These are phyloP conservation scores for Pterocles orientalis DNA, from an alignment of 2,113 vertebrate species.

Conservation along the genomic window DNA sequence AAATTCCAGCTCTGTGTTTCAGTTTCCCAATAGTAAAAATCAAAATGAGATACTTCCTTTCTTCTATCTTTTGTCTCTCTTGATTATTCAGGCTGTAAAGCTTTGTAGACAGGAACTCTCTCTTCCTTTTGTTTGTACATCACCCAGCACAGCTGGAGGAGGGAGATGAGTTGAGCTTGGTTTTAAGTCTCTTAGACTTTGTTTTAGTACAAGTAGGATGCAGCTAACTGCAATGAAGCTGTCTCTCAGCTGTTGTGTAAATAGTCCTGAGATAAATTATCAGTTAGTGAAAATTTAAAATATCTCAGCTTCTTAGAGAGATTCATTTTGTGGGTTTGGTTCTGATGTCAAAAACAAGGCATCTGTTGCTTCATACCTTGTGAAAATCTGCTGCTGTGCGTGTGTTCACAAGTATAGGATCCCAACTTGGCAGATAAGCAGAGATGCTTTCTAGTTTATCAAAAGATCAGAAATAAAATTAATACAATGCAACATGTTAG, in stretches of 20 bases:
- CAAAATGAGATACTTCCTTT: constrained; percentile 37
- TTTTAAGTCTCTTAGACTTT: constrained; percentile 13
- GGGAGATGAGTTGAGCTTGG: not conserved
- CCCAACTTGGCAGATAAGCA: not conserved
- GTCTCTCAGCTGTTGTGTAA: constrained; percentile 17
- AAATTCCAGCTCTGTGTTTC: constrained; percentile 33
- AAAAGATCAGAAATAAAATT: not conserved
- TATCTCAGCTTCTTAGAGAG: not conserved
- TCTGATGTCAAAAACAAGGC: not conserved
- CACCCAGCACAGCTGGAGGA: constrained; percentile 9
- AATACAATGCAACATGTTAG: not conserved
- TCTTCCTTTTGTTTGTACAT: constrained; percentile 37
- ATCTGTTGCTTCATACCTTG: not conserved
- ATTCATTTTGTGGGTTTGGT: not conserved
- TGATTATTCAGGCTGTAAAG: constrained; percentile 42
- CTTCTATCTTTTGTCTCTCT: constrained; percentile 32
- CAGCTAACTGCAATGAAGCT: not conserved
- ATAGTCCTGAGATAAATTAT: not conserved
- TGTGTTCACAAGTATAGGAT: not conserved
- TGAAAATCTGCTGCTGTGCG: not conserved
- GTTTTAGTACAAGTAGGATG: not conserved
- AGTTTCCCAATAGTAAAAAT: constrained; percentile 36
- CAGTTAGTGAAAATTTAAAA: not conserved
- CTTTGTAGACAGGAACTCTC: constrained; percentile 1
- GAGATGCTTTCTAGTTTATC: not conserved